phyloP scores from a whole-genome alignment of 1,140 invertebrate genomes.

The Archivesica marissinica region DNA sequence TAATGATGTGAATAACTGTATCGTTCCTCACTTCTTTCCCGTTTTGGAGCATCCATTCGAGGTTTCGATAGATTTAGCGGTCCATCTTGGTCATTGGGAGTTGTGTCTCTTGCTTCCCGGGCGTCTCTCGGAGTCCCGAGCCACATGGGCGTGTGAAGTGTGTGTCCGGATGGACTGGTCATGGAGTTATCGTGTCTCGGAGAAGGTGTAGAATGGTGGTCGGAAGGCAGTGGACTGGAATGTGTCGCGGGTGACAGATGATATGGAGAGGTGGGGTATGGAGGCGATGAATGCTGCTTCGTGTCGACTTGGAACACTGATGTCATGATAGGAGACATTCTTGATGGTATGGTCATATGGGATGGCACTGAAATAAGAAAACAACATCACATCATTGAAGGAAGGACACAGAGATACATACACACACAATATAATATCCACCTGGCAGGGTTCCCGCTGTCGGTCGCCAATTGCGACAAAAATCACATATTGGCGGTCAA shows the following conservation, averaged over 20 bases:
- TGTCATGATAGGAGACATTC: conserved; percentile 66
- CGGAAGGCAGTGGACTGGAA: conserved; percentile 44
- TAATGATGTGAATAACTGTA: conserved; percentile 38
- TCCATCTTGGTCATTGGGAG: conserved; percentile 87
- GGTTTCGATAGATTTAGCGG: conserved; percentile 95
- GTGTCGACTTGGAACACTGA: conserved; percentile 68
- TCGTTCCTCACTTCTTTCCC: conserved; percentile 65
- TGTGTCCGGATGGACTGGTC: conserved; percentile 29
- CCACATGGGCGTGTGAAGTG: conserved; percentile 37
- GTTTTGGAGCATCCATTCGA: conserved; percentile 85
- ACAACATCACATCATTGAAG: background rate
- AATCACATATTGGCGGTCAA: too few relatives aligned
- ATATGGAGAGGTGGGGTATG: conserved; percentile 71
- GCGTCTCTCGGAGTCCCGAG: conserved; percentile 70
- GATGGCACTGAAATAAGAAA: conserved; percentile 69
- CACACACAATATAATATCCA: background rate
- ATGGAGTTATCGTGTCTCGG: conserved; percentile 55
- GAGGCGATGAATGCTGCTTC: conserved; percentile 68
- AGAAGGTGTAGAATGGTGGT: conserved; percentile 58
- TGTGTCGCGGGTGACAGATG: conserved; percentile 68
- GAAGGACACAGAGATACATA: background rate
- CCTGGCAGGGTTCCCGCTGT: too few relatives aligned
- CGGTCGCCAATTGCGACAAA: too few relatives aligned
- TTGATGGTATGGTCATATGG: conserved; percentile 63
- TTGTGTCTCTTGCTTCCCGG: conserved; percentile 82